Base-by-base conservation (phyloP, 2,888 invertebrate genomes). In the Bombylius major region DNA sequence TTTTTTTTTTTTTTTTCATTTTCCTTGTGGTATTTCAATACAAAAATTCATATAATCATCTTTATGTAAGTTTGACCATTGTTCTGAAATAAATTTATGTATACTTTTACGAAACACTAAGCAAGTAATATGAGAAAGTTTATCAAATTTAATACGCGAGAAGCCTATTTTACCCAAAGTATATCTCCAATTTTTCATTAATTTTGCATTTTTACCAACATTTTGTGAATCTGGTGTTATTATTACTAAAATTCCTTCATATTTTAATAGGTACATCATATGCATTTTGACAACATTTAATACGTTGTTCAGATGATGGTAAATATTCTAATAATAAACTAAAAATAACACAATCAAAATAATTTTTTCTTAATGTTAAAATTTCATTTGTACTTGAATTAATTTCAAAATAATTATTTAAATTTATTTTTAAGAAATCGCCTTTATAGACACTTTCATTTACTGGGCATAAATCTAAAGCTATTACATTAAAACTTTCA, bases 151-250 rank as follows among this genome's bases (percentile, higher is more conserved):
- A 56, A 90, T 83, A 63, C 93, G 79, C 62, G 79, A 78, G 70
- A 92, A 89, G 4, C 95, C 95, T 53, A 94, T 72, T 51, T 77
- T 76, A 48, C 87, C 85, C 59, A 95, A 75, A 1, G 87, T 81
- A 58, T 82, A 83, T 60, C 86, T 81, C 94, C 95, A 94, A 61
- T 86, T 86, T 74, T 90, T 92, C 78, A 94, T 89, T 64, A 89
- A 75, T 62, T 81, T 82, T 3, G 86, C 83, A 75, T 95, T 94
- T 13, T 89, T 86, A 9, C 88, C 86, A 14, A 88, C 84, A 76
- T 90, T 89, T 70, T 90, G 89, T 0, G 95, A 94, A 72, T 96
- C 95, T 4, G 95, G 95, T 50, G 91, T 92, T 54, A 86, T 82
- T 53, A 96, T 84, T 12, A 92, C 74, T 31, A 89, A 69, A 47